Percentiles rank a stretch among this genome's conserved stretches.
phyloP scores from a whole-genome alignment of 2,888 invertebrate species.

The Napeogenes sylphis region DNA sequence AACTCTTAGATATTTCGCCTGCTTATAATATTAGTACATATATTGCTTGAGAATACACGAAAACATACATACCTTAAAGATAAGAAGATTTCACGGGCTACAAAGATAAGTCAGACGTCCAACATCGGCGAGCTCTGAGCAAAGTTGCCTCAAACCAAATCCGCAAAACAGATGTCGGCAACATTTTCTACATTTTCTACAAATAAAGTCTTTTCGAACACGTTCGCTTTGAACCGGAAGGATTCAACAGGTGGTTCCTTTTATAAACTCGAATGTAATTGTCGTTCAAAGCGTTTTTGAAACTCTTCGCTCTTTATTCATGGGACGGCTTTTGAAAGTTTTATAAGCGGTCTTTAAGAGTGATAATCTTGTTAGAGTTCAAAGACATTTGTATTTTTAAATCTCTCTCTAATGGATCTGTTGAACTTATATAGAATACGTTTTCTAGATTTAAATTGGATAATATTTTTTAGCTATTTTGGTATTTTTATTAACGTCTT shows the following conservation, averaged over 20 bases:
- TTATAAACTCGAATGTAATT: conserved; percentile 69
- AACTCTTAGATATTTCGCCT: no score
- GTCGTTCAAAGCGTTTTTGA: conserved; percentile 47
- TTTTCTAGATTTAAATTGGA: no score
- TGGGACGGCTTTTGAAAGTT: conserved; percentile 28
- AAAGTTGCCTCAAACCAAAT: conserved; percentile 54
- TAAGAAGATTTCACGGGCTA: neutral
- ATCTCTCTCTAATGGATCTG: no score
- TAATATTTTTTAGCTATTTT: no score
- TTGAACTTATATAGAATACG: no score
- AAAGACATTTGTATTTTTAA: conserved; percentile 7
- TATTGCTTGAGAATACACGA: conserved; percentile 68
- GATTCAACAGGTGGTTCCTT: conserved; percentile 70
- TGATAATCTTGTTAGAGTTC: conserved; percentile 11
- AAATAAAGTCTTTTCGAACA: conserved; percentile 68
- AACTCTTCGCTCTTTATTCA: conserved; percentile 31
- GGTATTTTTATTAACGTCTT: no score
- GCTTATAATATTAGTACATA: conserved; percentile 8
- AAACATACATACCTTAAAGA: conserved; percentile 19
- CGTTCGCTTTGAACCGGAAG: conserved; percentile 40
- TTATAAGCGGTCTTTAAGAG: conserved; percentile 19
- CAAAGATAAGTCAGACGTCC: conserved; percentile 11
- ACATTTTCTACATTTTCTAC: conserved; percentile 57
- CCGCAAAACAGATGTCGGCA: conserved; percentile 61
- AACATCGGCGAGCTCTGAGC: conserved; percentile 40